A percentile compares a stretch with the other conserved stretches of the same genome.
Evolutionary conservation across 2,888 invertebrate genomes (phyloP).

Genomic region (Caradrina clavipalpis): DNA sequence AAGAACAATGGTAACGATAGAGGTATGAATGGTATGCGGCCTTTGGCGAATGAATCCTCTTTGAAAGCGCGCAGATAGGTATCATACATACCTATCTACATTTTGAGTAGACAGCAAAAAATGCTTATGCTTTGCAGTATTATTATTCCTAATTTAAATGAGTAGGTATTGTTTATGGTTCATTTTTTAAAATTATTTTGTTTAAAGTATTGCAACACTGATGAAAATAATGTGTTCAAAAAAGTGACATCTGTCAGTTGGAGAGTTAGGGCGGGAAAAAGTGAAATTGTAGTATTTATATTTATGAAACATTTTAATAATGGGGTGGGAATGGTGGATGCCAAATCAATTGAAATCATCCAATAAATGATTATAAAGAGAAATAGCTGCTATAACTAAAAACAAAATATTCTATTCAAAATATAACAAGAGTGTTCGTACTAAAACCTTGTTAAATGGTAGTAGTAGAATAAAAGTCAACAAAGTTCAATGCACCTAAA

Average conservation of each 20-base stretch:
- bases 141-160: too few species aligned
- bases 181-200: too few species aligned
- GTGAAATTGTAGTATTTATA: too few species aligned
- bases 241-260: too few species aligned
- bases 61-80: constrained; percentile 7
- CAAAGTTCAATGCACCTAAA: constrained; percentile 31
- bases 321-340: too few species aligned
- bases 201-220: too few species aligned
- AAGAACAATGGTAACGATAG: constrained; percentile 45
- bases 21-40: constrained; percentile 31
- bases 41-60: constrained; percentile 34
- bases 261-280: too few species aligned
- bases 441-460: neutral
- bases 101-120: neutral
- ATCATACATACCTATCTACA: constrained; percentile 1
- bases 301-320: too few species aligned
- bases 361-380: too few species aligned
- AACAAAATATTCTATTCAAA: neutral
- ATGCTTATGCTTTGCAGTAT: too few species aligned
- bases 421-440: neutral
- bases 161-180: too few species aligned
- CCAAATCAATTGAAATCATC: neutral
- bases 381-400: neutral
- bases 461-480: neutral
- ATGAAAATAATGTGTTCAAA: too few species aligned